phyloP scores from a whole-genome alignment of 2,888 invertebrate genomes.

The Hirtodrosophila trivittata region DNA sequence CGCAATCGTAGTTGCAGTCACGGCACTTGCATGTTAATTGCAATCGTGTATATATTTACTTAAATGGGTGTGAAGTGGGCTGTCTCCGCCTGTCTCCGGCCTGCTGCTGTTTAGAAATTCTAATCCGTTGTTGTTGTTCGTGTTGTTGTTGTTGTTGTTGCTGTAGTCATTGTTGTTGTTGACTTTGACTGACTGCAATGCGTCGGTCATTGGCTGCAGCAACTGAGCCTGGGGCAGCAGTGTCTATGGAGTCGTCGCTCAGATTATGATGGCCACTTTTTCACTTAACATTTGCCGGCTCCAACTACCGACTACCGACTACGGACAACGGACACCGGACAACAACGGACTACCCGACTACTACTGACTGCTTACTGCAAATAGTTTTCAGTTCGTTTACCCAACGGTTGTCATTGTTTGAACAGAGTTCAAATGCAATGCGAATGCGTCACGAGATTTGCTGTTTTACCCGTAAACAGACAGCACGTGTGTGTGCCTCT shows the following conservation, averaged over 20 bases:
- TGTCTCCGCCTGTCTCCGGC: constrained; percentile 14
- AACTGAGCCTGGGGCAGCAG: constrained; percentile 1
- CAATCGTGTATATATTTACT: constrained; percentile 47
- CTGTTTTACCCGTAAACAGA: constrained; percentile 38
- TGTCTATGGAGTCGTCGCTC: constrained; percentile 18
- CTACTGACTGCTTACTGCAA: constrained; percentile 52
- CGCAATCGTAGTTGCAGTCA: constrained; percentile 28
- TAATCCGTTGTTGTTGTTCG: constrained; percentile 26
- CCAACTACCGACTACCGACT: constrained; percentile 22
- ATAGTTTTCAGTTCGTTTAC: constrained; percentile 75
- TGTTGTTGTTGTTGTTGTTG: constrained; percentile 18
- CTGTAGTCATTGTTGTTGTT: constrained; percentile 9
- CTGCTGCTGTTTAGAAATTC: constrained; percentile 39
- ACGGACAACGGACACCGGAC: constrained; percentile 13
- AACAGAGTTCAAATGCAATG: constrained; percentile 59
- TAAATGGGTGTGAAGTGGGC: constrained; percentile 69
- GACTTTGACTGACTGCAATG: constrained; percentile 18
- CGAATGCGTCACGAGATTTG: constrained; percentile 71
- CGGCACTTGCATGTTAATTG: constrained; percentile 45
- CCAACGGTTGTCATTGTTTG: constrained; percentile 64
- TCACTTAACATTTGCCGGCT: constrained; percentile 56
- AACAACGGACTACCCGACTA: constrained; percentile 10
- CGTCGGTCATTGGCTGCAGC: constrained; percentile 55
- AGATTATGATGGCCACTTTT: constrained; percentile 59
- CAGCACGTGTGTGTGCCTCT: constrained; percentile 36